These are phyloP conservation scores for Sminthopsis crassicaudata DNA, from an alignment of 2,113 vertebrate genomes.

Conservation along the genomic window DNA sequence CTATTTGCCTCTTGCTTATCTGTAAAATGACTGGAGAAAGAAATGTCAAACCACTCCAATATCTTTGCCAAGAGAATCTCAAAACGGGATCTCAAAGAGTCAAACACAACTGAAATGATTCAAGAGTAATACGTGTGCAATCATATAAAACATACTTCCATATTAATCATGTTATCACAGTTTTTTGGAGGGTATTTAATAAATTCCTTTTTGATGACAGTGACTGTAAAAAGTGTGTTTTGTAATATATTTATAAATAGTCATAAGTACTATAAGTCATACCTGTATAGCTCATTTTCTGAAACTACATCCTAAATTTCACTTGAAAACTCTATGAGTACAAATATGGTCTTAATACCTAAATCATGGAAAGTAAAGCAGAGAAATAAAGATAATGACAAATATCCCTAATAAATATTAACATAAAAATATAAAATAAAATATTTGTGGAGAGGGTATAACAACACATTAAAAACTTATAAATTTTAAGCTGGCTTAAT, in stretches of 20 bases:
- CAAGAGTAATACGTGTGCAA: background rate
- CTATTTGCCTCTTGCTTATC: background rate
- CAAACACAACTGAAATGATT: background rate
- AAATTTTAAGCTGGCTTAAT: background rate
- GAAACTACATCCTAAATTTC: background rate
- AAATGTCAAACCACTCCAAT: background rate
- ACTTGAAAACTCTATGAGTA: background rate
- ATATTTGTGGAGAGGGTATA: background rate
- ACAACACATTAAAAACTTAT: background rate
- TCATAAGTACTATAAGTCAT: background rate
- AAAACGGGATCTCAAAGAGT: background rate
- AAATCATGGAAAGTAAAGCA: background rate
- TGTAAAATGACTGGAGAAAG: background rate
- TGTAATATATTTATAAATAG: background rate
- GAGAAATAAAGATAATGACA: background rate
- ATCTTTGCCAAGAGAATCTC: background rate
- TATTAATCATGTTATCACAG: background rate
- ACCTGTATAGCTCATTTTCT: background rate
- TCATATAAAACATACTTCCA: background rate
- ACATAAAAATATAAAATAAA: background rate
- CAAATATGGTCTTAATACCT: background rate
- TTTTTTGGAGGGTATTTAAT: background rate
- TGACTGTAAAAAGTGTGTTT: background rate
- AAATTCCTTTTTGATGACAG: background rate
- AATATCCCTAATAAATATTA: background rate